Evolutionary conservation across 2,888 invertebrate species (phyloP).

Genomic region (Schrankia costaestrigalis): DNA sequence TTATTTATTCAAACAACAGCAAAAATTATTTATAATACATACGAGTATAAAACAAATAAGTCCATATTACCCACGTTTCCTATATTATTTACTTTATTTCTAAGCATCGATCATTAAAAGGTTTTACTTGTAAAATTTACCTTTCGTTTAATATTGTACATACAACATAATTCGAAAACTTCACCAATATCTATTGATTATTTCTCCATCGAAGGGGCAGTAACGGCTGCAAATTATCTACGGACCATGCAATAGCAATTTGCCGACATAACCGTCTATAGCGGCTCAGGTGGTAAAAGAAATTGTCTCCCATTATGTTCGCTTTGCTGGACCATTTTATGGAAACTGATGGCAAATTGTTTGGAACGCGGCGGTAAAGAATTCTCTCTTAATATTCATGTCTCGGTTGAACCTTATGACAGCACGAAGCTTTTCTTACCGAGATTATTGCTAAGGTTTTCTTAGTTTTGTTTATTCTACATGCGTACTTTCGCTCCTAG

Average conservation of each 20-base stretch:
- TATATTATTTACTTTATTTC: no score
- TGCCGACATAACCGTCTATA: constrained; percentile 29
- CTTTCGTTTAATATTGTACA: no score
- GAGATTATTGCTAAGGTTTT: constrained; percentile 41
- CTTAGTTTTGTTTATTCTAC: constrained; percentile 38
- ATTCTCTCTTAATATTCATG: constrained; percentile 60
- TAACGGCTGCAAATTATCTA: constrained; percentile 33
- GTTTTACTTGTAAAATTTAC: no score
- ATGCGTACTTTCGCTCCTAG: constrained; percentile 32
- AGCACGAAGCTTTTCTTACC: constrained; percentile 31
- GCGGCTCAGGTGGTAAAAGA: constrained; percentile 66
- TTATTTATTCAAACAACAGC: no score
- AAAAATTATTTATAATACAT: no score
- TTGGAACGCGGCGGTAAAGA: constrained; percentile 48
- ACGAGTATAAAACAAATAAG: no score
- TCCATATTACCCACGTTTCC: no score
- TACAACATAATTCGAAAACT: no score
- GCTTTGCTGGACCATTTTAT: constrained; percentile 64
- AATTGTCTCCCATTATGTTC: constrained; percentile 68
- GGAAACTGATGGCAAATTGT: constrained; percentile 65
- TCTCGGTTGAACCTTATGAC: constrained; percentile 43
- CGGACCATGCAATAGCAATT: constrained; percentile 36
- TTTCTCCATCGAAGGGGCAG: constrained; percentile 19
- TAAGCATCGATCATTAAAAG: no score
- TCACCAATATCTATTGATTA: no score